Evolutionary conservation across 2,797 vertebrate genomes (phyloP).

Genomic region (Melanotaenia boesemani): DNA sequence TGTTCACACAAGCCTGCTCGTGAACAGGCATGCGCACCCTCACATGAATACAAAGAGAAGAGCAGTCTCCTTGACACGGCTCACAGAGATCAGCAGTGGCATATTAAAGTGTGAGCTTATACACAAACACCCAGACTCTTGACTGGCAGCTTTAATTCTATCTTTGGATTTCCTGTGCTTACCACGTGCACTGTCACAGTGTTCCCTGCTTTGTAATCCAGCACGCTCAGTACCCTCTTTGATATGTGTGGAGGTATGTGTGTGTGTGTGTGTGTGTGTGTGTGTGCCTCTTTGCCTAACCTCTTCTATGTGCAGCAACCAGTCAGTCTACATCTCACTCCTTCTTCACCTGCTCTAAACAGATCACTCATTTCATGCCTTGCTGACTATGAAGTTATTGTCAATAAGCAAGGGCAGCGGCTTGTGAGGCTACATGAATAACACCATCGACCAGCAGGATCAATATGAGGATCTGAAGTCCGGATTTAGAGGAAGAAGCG

Average conservation of each 20-base stretch:
- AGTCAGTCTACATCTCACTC: constrained; percentile 52
- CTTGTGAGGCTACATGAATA: constrained; percentile 68
- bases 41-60: constrained; percentile 22
- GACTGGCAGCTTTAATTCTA: constrained; percentile 70
- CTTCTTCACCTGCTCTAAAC: constrained; percentile 54
- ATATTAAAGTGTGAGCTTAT: constrained; percentile 29
- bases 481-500: constrained; percentile 63
- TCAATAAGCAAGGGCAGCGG: constrained; percentile 58
- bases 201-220: constrained; percentile 67
- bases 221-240: constrained; percentile 51
- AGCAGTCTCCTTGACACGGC: constrained; percentile 26
- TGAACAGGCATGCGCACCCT: constrained; percentile 20
- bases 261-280: constrained; percentile 9
- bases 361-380: constrained; percentile 77
- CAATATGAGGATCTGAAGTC: constrained; percentile 63
- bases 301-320: constrained; percentile 51
- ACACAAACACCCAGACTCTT: constrained; percentile 28
- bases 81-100: constrained; percentile 44
- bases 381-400: constrained; percentile 76
- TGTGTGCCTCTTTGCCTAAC: constrained; percentile 39
- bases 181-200: constrained; percentile 57
- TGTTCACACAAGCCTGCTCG: constrained; percentile 55
- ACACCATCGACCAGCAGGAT: constrained; percentile 70
- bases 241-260: constrained; percentile 55
- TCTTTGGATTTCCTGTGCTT: constrained; percentile 60